Conservation (phyloP, 2,888 invertebrate species). For the Linnaemya tessellans region DNA sequence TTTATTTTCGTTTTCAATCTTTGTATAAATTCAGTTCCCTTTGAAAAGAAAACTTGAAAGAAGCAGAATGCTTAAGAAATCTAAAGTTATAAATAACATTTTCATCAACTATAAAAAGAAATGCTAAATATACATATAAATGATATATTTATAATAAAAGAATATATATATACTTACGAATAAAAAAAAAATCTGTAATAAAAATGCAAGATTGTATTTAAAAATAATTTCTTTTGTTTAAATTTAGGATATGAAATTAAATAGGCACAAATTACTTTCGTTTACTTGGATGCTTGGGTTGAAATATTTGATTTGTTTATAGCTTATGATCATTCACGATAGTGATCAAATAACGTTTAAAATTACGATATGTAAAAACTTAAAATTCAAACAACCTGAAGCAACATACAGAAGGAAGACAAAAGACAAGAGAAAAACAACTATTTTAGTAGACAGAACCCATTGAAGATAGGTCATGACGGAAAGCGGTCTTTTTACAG, state of each 20-base stretch:
- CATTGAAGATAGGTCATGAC: too few relatives aligned
- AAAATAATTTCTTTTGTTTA: conserved; percentile 61
- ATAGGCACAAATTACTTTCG: conserved; percentile 19
- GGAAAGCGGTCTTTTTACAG: too few relatives aligned
- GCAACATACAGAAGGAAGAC: too few relatives aligned
- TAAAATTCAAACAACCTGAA: too few relatives aligned
- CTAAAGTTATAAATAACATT: conserved; percentile 61
- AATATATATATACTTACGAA: conserved; percentile 13
- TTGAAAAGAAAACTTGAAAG: conserved; percentile 17
- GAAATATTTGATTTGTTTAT: not conserved
- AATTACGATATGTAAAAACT: too few relatives aligned
- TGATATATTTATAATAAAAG: conserved; percentile 62
- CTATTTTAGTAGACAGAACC: too few relatives aligned
- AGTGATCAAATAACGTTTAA: too few relatives aligned
- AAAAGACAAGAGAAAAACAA: too few relatives aligned
- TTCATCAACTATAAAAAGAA: conserved; percentile 62
- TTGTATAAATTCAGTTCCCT: conserved; percentile 41
- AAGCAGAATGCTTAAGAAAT: conserved; percentile 51
- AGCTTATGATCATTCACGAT: too few relatives aligned
- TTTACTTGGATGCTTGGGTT: not conserved
- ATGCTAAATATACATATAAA: conserved; percentile 67
- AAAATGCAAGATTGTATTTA: conserved; percentile 57
- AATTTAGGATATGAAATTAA: conserved; percentile 37
- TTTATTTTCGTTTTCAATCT: conserved; percentile 27
- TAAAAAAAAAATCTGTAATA: conserved; percentile 29